Evolutionary conservation across 2,113 vertebrate genomes (phyloP).

Genomic region (Peromyscus leucopus): DNA sequence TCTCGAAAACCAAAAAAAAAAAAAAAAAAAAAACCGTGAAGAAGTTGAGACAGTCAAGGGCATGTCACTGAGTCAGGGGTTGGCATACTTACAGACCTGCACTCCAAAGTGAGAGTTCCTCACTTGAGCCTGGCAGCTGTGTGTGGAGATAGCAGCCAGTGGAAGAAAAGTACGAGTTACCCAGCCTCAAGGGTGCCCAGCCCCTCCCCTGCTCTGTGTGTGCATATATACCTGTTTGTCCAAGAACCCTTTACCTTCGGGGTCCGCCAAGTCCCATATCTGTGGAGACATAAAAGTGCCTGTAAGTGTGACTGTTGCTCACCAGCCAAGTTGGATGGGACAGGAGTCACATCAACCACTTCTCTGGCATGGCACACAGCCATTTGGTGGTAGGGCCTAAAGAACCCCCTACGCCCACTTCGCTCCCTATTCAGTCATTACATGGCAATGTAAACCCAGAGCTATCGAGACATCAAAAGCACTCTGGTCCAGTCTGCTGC

Average conservation of each 20-base stretch:
- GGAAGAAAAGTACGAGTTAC: neutral
- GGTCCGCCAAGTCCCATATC: conserved; percentile 99
- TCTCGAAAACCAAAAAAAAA: no score
- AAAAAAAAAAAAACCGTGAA: no score
- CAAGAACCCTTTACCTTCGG: conserved; percentile 97
- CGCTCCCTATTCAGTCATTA: no score
- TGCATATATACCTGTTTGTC: conserved; percentile 94
- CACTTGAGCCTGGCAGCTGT: neutral
- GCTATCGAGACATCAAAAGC: neutral
- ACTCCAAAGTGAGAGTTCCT: neutral
- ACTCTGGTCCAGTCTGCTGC: neutral
- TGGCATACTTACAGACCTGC: neutral
- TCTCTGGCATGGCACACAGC: neutral
- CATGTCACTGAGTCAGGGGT: neutral
- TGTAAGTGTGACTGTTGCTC: neutral
- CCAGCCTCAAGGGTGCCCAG: neutral
- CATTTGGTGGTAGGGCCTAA: neutral
- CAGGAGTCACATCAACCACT: neutral
- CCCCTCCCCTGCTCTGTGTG: neutral
- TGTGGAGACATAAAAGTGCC: conserved; percentile 82
- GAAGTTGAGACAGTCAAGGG: neutral
- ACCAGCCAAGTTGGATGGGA: no score
- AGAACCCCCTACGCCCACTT: neutral
- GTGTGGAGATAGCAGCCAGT: no score
- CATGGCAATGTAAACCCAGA: neutral